These are phyloP conservation scores for Caenorhabditis sinica DNA, from an alignment of 2,888 invertebrate species.

Conservation along the genomic window DNA sequence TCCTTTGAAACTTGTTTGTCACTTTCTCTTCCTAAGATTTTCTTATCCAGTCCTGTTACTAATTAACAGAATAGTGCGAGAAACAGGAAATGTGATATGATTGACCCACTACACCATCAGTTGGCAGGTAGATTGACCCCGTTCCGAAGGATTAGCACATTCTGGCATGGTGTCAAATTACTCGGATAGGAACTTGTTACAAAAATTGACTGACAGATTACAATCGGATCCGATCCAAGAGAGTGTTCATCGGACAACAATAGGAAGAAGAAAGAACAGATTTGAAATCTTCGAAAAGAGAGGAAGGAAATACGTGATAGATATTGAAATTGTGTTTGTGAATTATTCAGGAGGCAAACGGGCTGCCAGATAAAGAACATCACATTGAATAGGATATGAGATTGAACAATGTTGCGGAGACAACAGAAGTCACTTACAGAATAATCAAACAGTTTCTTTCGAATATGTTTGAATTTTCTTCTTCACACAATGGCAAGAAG, in stretches of 20 bases:
- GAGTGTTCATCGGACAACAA: constrained; percentile 34
- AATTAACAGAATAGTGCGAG: constrained; percentile 54
- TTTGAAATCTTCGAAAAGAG: constrained; percentile 32
- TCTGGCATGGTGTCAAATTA: constrained; percentile 56
- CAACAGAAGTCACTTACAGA: constrained; percentile 53
- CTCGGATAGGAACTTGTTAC: constrained; percentile 60
- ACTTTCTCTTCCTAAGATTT: not conserved
- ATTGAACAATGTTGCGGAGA: constrained; percentile 58
- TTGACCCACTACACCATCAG: constrained; percentile 34
- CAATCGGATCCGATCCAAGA: constrained; percentile 26
- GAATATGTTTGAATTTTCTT: constrained; percentile 14
- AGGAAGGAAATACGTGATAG: constrained; percentile 53
- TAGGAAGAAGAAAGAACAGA: constrained; percentile 16
- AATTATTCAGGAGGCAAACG: constrained; percentile 56
- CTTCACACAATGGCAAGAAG: not conserved
- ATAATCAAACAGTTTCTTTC: constrained; percentile 57
- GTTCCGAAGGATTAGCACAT: constrained; percentile 52
- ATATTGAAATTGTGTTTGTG: constrained; percentile 52
- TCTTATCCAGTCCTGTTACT: constrained; percentile 3
- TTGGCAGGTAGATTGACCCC: constrained; percentile 50
- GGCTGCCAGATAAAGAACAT: constrained; percentile 63
- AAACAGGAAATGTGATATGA: constrained; percentile 47
- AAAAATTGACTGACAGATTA: constrained; percentile 65
- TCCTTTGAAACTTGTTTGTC: constrained; percentile 24
- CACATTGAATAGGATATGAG: constrained; percentile 63